Base-by-base conservation (phyloP, 1,140 invertebrate genomes). In the Zaprionus lachaisei region DNA sequence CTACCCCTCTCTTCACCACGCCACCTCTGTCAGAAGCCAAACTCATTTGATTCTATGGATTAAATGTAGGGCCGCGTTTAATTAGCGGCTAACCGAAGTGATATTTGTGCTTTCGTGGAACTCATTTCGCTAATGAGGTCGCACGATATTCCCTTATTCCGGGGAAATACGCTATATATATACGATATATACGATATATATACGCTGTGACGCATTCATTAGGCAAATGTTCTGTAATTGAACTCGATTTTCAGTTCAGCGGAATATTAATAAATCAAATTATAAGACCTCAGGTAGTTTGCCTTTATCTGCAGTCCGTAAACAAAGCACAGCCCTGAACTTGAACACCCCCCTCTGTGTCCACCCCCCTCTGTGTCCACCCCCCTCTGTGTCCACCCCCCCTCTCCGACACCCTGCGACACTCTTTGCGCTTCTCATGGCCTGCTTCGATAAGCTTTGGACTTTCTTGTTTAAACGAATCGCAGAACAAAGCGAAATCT, bases 111-210 rank as follows among this genome's bases (percentile, higher is more conserved):
- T 28, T 61, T 66, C 56, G 20, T 38, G 49, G 70, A 61, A 72
- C 54, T 63, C 57, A 63, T 75, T 75, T 70, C n/a, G 20, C 67
- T 71, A 75, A 71, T 71, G 67, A 58, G 58, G 67, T 75, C 72
- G 62, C 68, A 17, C 54, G 26, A 65, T 34, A 34, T 34, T 34
- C 9, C 31, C 2, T 24, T 24, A 64, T 65, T 38, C 14, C 15
- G 26, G 56, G 49, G 22, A 56, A 76, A 71, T 49, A 14, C n/a
- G 49, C 31, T 31, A 54, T 34, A 31, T 31, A 20, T 28, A 28
- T 6, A 28, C 28, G 28, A 28, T 28, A 31, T 34, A 11, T 34
- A 11, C 31, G 31, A 34, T 34, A 34, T 34, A 65, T 38, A 65
- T 38, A n/a, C 22, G 28, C 34, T 31, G 38, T 31, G 56, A 51